Conservation (phyloP, 2,113 vertebrate genomes). For the Gobius niger region DNA sequence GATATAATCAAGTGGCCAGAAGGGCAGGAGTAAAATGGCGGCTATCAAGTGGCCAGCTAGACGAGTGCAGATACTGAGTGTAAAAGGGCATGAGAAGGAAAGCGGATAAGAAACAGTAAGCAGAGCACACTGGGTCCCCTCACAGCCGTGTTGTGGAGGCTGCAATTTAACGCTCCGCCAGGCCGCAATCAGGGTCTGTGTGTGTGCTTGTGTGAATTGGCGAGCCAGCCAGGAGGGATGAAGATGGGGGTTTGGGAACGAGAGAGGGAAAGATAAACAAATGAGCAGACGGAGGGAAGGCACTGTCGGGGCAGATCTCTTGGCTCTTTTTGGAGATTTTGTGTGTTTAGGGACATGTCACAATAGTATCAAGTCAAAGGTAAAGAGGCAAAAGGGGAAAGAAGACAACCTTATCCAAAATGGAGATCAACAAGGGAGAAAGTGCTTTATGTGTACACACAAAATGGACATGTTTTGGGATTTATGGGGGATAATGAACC, state of each 20-base stretch:
- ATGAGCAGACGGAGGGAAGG: constrained; percentile 41
- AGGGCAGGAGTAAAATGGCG: constrained; percentile 13
- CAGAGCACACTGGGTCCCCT: constrained; percentile 57
- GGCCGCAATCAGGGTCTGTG: constrained; percentile 60
- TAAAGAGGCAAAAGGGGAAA: constrained; percentile 20
- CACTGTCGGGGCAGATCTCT: constrained; percentile 34
- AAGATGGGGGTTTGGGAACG: constrained; percentile 16
- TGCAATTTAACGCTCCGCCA: constrained; percentile 72
- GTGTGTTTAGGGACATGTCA: constrained; percentile 40
- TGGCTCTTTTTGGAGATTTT: constrained; percentile 38
- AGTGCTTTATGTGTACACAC: background rate
- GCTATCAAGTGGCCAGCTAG: constrained; percentile 42
- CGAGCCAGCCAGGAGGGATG: constrained; percentile 22
- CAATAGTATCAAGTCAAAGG: constrained; percentile 28
- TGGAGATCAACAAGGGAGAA: background rate
- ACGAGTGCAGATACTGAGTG: constrained; percentile 31
- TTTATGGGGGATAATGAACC: too few species aligned
- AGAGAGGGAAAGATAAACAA: constrained; percentile 32
- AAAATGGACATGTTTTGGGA: background rate
- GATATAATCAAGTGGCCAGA: constrained; percentile 7
- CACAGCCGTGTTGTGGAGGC: constrained; percentile 60
- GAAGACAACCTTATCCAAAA: background rate
- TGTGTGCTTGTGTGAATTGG: constrained; percentile 22
- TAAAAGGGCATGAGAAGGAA: constrained; percentile 19
- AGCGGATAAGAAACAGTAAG: constrained; percentile 54